phyloP scores from a whole-genome alignment of 2,113 vertebrate genomes.

The Hucho hucho region DNA sequence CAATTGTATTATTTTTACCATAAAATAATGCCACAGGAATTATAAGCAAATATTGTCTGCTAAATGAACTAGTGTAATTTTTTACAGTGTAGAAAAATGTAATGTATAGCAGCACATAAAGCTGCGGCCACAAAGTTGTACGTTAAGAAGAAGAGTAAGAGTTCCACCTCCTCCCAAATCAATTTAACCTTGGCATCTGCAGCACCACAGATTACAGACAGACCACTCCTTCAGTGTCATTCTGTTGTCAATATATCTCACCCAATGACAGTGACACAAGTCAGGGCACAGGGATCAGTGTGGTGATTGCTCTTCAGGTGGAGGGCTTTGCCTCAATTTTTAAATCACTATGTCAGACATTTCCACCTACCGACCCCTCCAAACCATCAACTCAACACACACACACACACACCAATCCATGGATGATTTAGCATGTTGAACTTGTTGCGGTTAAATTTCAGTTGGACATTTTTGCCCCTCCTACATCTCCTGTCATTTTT shows the following conservation, averaged over 20 bases:
- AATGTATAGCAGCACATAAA: conserved; percentile 21
- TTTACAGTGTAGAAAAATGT: too few relatives aligned
- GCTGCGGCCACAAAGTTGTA: conserved; percentile 37
- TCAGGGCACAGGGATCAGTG: conserved; percentile 21
- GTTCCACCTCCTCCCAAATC: conserved; percentile 24
- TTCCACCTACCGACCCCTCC: conserved; percentile 6
- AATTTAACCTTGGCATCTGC: conserved; percentile 1
- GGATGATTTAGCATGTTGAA: conserved; percentile 33
- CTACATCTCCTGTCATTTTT: conserved; percentile 13
- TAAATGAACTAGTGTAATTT: too few relatives aligned
- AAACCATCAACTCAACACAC: conserved; percentile 9
- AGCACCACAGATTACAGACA: conserved; percentile 4
- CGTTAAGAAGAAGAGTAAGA: not conserved
- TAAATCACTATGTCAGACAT: conserved; percentile 18
- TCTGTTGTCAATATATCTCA: conserved; percentile 31
- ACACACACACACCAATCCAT: conserved; percentile 6
- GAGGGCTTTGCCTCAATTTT: conserved; percentile 15
- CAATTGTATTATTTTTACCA: too few relatives aligned
- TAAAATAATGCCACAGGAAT: too few relatives aligned
- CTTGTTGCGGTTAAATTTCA: conserved; percentile 29
- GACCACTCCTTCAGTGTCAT: conserved; percentile 22
- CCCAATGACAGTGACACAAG: conserved; percentile 35
- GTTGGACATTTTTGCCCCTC: conserved; percentile 30
- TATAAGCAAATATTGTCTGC: too few relatives aligned
- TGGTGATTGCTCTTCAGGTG: conserved; percentile 45